Evolutionary conservation across 1,140 invertebrate species (phyloP).

Genomic region (Samia ricini): DNA sequence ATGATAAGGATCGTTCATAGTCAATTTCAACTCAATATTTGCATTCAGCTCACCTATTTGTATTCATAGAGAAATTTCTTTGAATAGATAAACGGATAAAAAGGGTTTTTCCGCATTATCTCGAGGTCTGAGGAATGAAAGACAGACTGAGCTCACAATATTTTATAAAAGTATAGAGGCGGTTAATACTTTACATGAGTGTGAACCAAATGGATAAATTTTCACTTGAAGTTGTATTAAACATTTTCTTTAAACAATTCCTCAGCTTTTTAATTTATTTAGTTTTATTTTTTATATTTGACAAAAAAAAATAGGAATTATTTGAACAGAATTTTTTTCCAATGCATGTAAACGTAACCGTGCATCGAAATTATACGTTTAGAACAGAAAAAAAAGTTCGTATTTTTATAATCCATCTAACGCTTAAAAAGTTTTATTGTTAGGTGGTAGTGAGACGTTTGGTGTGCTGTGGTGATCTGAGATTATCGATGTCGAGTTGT

Average conservation of each 20-base stretch:
- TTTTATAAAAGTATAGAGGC: constrained; percentile 8
- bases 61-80: constrained; percentile 46
- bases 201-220: neutral
- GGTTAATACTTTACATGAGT: constrained; percentile 10
- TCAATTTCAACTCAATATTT: constrained; percentile 43
- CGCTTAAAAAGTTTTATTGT: too few relatives aligned
- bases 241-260: constrained; percentile 7
- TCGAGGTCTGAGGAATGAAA: constrained; percentile 39
- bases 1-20: constrained; percentile 34
- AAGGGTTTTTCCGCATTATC: constrained; percentile 44
- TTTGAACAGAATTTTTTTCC: neutral
- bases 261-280: neutral
- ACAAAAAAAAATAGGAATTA: neutral
- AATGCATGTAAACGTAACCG: neutral
- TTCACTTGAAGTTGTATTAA: constrained; percentile 1
- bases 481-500: too few relatives aligned
- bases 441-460: too few relatives aligned
- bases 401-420: too few relatives aligned
- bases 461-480: too few relatives aligned
- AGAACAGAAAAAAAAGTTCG: too few relatives aligned
- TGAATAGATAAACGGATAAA: constrained; percentile 47
- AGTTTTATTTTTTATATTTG: neutral
- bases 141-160: constrained; percentile 19
- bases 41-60: constrained; percentile 41
- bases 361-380: too few relatives aligned